Conservation (phyloP, 2,113 vertebrate species). For the Argyrosomus japonicus region DNA sequence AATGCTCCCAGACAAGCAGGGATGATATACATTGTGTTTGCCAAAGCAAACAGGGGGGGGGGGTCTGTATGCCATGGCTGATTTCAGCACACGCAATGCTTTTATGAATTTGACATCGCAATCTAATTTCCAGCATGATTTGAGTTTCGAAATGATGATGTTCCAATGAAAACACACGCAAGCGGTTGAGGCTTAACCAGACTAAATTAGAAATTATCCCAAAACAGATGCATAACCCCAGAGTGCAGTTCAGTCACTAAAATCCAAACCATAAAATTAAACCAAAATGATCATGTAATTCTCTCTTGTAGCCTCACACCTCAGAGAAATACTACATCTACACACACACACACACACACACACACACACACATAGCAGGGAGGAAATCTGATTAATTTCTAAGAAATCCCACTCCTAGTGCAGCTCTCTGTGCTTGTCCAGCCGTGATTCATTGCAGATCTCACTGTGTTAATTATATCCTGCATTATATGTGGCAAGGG, state of each 20-base stretch:
- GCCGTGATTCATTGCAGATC: conserved; percentile 26
- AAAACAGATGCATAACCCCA: conserved; percentile 11
- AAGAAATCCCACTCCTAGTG: conserved; percentile 1
- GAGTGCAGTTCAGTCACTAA: conserved; percentile 11
- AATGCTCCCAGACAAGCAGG: conserved; percentile 64
- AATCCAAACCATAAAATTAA: conserved; percentile 33
- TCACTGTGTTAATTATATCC: conserved; percentile 28
- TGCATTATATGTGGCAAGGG: conserved; percentile 32
- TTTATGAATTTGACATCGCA: conserved; percentile 56
- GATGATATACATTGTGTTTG: conserved; percentile 61
- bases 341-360: conserved; percentile 10
- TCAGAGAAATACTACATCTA: conserved; percentile 15
- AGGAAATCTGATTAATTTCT: conserved; percentile 15
- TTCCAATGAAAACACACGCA: conserved; percentile 28
- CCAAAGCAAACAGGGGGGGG: conserved; percentile 32
- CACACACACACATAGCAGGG: neutral
- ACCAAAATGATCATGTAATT: conserved; percentile 10
- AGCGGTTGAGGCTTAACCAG: conserved; percentile 32
- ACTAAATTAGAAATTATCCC: conserved; percentile 33
- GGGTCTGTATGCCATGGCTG: conserved; percentile 11
- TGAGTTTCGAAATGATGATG: conserved; percentile 35
- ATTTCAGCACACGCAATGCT: conserved; percentile 23
- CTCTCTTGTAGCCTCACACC: neutral
- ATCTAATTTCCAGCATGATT: conserved; percentile 44
- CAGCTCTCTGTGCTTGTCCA: conserved; percentile 1